These are phyloP conservation scores for Pseudochaenichthys georgianus DNA, from an alignment of 2,797 vertebrate genomes.

Conservation along the genomic window DNA sequence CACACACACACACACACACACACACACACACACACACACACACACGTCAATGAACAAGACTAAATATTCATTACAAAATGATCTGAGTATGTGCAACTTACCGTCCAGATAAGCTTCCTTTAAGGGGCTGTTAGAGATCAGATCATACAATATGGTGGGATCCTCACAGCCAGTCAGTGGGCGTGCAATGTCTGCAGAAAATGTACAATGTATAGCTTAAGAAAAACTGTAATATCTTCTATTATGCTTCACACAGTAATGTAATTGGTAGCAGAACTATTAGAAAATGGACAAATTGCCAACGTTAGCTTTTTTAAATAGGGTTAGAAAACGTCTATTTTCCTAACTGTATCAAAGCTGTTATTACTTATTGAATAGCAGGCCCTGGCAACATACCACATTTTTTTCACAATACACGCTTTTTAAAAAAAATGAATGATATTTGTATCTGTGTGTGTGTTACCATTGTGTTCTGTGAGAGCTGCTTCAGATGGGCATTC, in stretches of 20 bases:
- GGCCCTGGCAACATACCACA: background rate
- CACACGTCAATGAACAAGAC: conserved; percentile 18
- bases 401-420: background rate
- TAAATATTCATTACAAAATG: background rate
- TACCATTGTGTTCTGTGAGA: conserved; percentile 48
- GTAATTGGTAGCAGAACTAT: background rate
- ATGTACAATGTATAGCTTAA: background rate
- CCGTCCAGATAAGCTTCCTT: conserved; percentile 82
- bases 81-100: conserved; percentile 50
- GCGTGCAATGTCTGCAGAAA: conserved; percentile 38
- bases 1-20: conserved; percentile 33
- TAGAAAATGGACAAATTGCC: no score
- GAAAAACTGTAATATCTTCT: background rate
- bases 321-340: background rate
- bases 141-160: conserved; percentile 81
- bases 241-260: background rate
- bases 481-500: conserved; percentile 37
- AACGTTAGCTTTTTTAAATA: background rate
- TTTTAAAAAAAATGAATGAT: background rate
- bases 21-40: conserved; percentile 27
- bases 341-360: background rate
- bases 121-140: conserved; percentile 84
- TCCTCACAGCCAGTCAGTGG: conserved; percentile 81
- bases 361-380: background rate
- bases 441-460: conserved; percentile 19